phyloP scores from a whole-genome alignment of 1,140 invertebrate genomes.

The Drusus annulatus region DNA sequence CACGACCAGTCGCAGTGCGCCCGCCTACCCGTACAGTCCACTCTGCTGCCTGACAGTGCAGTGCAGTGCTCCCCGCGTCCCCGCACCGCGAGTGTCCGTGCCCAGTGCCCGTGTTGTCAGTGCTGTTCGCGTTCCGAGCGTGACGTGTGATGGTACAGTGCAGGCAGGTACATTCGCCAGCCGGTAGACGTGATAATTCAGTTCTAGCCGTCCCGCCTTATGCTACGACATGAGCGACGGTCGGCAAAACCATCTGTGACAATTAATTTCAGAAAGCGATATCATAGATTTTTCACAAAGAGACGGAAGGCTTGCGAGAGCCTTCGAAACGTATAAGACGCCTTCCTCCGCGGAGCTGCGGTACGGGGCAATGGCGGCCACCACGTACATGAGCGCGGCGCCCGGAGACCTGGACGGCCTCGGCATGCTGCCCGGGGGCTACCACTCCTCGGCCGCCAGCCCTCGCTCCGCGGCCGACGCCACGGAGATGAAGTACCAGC shows the following conservation, averaged over 20 bases:
- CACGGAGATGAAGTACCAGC: slow-evolving; percentile 94
- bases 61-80: slow-evolving; percentile 60
- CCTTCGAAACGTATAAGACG: slow-evolving; percentile 76
- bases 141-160: slow-evolving; percentile 47
- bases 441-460: slow-evolving; percentile 81
- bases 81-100: slow-evolving; percentile 50
- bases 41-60: slow-evolving; percentile 21
- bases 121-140: slow-evolving; percentile 45
- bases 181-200: slow-evolving; percentile 56
- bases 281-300: slow-evolving; percentile 60
- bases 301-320: slow-evolving; percentile 70
- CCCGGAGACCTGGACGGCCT: slow-evolving; percentile 83
- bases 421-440: slow-evolving; percentile 82
- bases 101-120: slow-evolving; percentile 23
- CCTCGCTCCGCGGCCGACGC: slow-evolving; percentile 85
- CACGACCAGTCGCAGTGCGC: slow-evolving; percentile 59
- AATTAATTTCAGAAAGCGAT: slow-evolving; percentile 58
- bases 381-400: slow-evolving; percentile 87
- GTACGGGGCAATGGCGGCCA: slow-evolving; percentile 83
- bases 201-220: slow-evolving; percentile 59
- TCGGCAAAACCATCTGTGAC: slow-evolving; percentile 61
- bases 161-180: slow-evolving; percentile 45
- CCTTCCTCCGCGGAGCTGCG: slow-evolving; percentile 75
- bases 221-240: slow-evolving; percentile 59
- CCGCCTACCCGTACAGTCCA: background rate